Conservation (phyloP, 2,888 invertebrate genomes). For the Epistrophella euchroma region DNA sequence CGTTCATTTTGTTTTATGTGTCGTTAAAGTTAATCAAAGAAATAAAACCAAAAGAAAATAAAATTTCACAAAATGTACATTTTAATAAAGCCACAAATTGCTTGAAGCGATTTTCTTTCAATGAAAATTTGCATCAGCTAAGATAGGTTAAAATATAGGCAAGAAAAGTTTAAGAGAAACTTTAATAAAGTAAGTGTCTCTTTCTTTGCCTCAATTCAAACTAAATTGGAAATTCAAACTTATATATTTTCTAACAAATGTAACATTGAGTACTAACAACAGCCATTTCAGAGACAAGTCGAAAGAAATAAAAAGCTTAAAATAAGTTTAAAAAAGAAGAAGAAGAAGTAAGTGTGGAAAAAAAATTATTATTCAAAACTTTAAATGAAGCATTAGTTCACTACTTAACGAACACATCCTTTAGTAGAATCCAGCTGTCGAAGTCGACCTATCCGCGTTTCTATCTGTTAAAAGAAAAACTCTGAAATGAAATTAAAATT, state of each 20-base stretch:
- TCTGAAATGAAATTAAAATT: conserved; percentile 75
- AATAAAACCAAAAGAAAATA: neutral
- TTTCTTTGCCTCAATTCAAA: conserved; percentile 7
- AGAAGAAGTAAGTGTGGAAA: conserved; percentile 13
- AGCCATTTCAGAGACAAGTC: conserved; percentile 48
- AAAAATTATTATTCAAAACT: conserved; percentile 73
- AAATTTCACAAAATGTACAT: conserved; percentile 1
- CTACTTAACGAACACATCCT: conserved; percentile 59
- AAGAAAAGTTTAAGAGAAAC: conserved; percentile 46
- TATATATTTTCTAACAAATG: conserved; percentile 37
- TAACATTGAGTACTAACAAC: conserved; percentile 32
- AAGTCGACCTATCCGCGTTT: conserved; percentile 51
- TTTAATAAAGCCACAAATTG: neutral
- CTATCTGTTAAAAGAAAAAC: conserved; percentile 50
- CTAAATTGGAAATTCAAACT: conserved; percentile 70
- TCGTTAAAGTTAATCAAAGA: neutral
- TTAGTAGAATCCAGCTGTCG: conserved; percentile 31
- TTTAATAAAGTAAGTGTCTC: conserved; percentile 48
- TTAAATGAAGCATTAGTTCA: conserved; percentile 66
- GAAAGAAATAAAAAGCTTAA: conserved; percentile 3
- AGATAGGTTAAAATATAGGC: conserved; percentile 15
- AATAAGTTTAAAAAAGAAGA: neutral
- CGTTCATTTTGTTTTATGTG: neutral
- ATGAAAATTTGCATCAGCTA: conserved; percentile 33
- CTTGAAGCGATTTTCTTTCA: conserved; percentile 10